phyloP scores from a whole-genome alignment of 2,113 vertebrate genomes.

The Stictonetta naevosa region DNA sequence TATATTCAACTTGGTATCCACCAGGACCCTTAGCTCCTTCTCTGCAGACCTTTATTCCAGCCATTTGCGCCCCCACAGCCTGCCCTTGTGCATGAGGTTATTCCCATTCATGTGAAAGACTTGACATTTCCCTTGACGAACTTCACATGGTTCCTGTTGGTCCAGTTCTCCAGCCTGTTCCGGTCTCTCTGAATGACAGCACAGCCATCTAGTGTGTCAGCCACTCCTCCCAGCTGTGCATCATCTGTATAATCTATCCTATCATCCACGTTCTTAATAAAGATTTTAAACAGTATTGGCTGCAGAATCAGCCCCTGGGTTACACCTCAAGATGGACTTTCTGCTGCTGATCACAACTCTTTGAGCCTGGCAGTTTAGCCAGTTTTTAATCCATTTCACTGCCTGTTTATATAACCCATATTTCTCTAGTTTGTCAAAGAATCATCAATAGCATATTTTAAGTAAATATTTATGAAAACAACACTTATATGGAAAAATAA shows the following conservation, averaged over 20 bases:
- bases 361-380: neutral
- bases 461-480: neutral
- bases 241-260: neutral
- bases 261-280: neutral
- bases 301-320: neutral
- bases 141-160: neutral
- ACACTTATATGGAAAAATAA: neutral
- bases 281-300: neutral
- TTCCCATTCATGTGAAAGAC: neutral
- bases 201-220: neutral
- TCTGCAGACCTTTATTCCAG: neutral
- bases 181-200: neutral
- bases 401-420: neutral
- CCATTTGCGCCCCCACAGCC: neutral
- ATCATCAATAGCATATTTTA: neutral
- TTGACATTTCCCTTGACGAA: neutral
- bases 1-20: neutral
- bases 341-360: neutral
- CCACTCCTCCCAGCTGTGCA: neutral
- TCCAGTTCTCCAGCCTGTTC: neutral
- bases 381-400: neutral
- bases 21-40: neutral
- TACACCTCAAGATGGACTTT: neutral
- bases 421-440: neutral
- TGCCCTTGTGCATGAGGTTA: neutral